Conservation (phyloP, 2,888 invertebrate species). For the Pandemis heparana region DNA sequence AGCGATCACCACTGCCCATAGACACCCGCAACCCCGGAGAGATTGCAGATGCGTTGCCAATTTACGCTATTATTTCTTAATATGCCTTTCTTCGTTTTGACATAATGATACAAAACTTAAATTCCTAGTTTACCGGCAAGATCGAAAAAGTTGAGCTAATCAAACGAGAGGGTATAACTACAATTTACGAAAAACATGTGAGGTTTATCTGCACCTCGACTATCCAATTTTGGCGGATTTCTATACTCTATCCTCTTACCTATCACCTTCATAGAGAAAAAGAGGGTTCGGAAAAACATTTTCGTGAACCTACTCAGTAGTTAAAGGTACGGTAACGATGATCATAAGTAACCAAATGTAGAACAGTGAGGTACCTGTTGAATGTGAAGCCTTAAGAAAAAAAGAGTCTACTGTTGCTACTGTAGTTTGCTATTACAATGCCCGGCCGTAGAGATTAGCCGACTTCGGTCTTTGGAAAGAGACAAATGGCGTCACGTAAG, state of each 20-base stretch:
- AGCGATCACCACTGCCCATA: too few relatives aligned
- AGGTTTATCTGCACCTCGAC: slow-evolving; percentile 31
- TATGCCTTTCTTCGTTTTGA: background rate
- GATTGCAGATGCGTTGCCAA: too few relatives aligned
- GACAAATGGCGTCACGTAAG: too few relatives aligned
- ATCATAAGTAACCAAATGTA: background rate
- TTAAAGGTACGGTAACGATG: slow-evolving; percentile 11
- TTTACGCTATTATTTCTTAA: too few relatives aligned
- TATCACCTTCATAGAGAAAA: slow-evolving; percentile 34
- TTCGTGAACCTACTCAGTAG: background rate
- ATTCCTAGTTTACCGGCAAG: slow-evolving; percentile 21
- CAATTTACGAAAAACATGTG: slow-evolving; percentile 20
- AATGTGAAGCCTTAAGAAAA: background rate
- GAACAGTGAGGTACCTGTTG: background rate
- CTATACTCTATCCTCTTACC: slow-evolving; percentile 23
- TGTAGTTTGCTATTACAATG: background rate
- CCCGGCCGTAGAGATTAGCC: too few relatives aligned
- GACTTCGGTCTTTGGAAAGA: too few relatives aligned
- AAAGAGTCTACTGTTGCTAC: background rate
- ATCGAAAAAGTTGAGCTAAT: slow-evolving; percentile 21
- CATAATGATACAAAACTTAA: background rate
- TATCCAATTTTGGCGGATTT: slow-evolving; percentile 31
- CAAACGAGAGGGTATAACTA: slow-evolving; percentile 18
- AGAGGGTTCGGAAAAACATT: slow-evolving; percentile 30
- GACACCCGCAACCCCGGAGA: too few relatives aligned